Conservation (phyloP, 2,113 vertebrate genomes). For the Synchiropus splendidus region DNA sequence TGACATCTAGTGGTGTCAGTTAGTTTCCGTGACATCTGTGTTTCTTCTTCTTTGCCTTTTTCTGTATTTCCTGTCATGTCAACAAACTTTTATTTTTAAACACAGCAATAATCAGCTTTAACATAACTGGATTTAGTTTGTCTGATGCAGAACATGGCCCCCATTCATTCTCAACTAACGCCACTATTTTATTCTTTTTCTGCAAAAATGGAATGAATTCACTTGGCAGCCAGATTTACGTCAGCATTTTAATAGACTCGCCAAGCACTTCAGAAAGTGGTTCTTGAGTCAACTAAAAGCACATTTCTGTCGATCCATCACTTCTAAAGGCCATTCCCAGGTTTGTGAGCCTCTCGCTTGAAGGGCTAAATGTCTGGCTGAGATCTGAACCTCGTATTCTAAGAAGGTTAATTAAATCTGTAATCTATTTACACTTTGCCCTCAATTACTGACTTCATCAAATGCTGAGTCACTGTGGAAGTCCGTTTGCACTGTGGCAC, state of each 20-base stretch:
- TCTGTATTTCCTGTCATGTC: too few species aligned
- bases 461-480: slow-evolving; percentile 25
- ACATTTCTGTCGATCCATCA: slow-evolving; percentile 10
- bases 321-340: slow-evolving; percentile 8
- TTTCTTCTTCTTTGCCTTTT: too few species aligned
- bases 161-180: too few species aligned
- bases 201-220: too few species aligned
- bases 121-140: too few species aligned
- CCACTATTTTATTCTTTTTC: too few species aligned
- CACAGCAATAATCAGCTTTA: too few species aligned
- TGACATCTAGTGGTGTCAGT: too few species aligned
- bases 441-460: slow-evolving; percentile 45
- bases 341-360: slow-evolving; percentile 7
- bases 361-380: slow-evolving; percentile 11
- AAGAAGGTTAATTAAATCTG: slow-evolving; percentile 44
- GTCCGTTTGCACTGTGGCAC: not conserved
- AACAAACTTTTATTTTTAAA: too few species aligned
- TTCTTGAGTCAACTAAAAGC: not conserved
- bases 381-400: slow-evolving; percentile 18
- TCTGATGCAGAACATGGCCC: too few species aligned
- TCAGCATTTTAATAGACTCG: slow-evolving; percentile 29
- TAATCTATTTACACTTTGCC: slow-evolving; percentile 43
- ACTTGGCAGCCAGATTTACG: too few species aligned
- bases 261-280: slow-evolving; percentile 16
- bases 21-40: too few species aligned